Percentiles rank a stretch among this genome's conserved stretches.
These are phyloP conservation scores for Sapayoa aenigma DNA, from an alignment of 2,113 vertebrate species.

Conservation along the genomic window DNA sequence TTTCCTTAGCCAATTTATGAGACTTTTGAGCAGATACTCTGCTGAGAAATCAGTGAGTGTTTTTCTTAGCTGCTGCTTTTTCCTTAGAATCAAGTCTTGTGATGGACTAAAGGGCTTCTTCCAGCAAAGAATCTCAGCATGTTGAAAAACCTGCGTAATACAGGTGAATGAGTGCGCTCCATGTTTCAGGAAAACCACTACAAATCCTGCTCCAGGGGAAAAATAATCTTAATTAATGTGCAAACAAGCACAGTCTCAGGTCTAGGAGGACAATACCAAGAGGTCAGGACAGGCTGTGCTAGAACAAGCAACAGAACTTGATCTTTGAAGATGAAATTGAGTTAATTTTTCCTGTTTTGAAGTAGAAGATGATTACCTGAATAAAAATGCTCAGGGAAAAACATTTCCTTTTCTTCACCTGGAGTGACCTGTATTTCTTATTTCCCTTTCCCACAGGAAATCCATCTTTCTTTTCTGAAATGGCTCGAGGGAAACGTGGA, in stretches of 20 bases:
- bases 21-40: neutral
- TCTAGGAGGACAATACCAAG: neutral
- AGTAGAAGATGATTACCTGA: neutral
- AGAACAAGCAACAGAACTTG: neutral
- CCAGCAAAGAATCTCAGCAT: neutral
- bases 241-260: rapidly evolving
- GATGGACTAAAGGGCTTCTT: neutral
- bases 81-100: rapidly evolving
- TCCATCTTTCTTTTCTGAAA: conserved; percentile 66
- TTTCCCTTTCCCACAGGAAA: conserved; percentile 56
- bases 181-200: neutral
- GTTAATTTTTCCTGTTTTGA: neutral
- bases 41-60: neutral
- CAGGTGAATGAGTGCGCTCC: neutral
- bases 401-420: neutral
- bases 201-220: neutral
- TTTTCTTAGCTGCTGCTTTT: neutral
- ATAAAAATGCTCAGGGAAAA: neutral
- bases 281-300: neutral
- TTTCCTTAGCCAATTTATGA: neutral
- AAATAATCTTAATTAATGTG: neutral
- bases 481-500: conserved; percentile 72
- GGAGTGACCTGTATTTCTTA: neutral
- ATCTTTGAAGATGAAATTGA: neutral
- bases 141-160: neutral